A percentile compares a stretch with the other conserved stretches of the same genome.
These are phyloP conservation scores for Sphyrna mokarran DNA, from an alignment of 2,113 vertebrate species.

Conservation along the genomic window DNA sequence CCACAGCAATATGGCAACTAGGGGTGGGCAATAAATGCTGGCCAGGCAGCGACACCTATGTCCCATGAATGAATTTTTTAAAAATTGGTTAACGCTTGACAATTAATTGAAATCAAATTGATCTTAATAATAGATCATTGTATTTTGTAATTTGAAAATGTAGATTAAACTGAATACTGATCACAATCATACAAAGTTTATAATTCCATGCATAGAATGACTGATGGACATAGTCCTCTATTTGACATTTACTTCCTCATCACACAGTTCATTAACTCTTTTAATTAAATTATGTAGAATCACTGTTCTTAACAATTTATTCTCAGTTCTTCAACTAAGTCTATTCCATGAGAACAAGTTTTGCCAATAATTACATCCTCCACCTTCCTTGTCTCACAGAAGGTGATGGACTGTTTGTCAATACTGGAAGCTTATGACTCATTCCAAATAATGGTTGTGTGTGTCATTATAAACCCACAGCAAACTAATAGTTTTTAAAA, in stretches of 20 bases:
- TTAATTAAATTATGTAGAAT: not conserved
- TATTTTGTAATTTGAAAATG: not conserved
- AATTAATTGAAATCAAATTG: not conserved
- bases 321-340: not conserved
- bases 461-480: not conserved
- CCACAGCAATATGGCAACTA: no score
- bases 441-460: not conserved
- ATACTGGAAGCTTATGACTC: constrained; percentile 14
- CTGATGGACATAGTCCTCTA: not conserved
- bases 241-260: not conserved
- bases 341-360: not conserved
- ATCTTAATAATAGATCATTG: not conserved
- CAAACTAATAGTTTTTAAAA: not conserved
- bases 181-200: not conserved
- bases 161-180: not conserved
- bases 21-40: no score
- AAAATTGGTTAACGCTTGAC: not conserved
- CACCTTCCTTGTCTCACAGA: not conserved
- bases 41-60: no score
- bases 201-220: no score
- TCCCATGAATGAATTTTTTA: no score
- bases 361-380: not conserved
- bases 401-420: not conserved
- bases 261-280: constrained; percentile 2
- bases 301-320: not conserved